Base-by-base conservation (phyloP, 1,140 invertebrate genomes). In the Drosophila nigromelanica region DNA sequence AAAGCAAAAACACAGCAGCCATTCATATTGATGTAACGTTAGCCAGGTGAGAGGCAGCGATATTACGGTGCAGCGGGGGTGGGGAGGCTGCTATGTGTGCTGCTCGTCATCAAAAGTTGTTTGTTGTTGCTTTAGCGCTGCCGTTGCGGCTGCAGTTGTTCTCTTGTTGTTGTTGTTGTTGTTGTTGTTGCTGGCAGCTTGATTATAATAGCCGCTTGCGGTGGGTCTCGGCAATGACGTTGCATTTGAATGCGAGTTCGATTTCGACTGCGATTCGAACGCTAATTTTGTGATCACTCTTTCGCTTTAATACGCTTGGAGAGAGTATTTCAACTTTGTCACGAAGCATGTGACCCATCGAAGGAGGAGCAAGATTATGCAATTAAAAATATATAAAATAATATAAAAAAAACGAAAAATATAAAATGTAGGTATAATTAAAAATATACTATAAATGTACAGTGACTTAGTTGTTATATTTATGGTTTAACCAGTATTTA, bases 201-300 rank as follows among this genome's bases (percentile, higher is more conserved):
- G 78, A 82, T 79, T 87, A 76, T 87, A 82, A 87, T 89, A 87
- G 82, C 83, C 56, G 68, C 58, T 45, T 66, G 83, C 69, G 82
- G 82, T 87, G 83, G 80, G 82, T 86, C 82, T 37, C 50, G 39
- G 56, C 66, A 68, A 83, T 83, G 80, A 82, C 64, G 62, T 70
- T 87, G 82, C 78, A 86, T 78, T 85, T 59, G 73, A 64, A 68
- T 86, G 74, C 43, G 54, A 33, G 15, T 37, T 67, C 40, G 62
- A 72, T 39, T 50, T 51, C 55, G 74, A 60, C 63, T 73, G 50
- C 75, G 52, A 78, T 66, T 71, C 50, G 71, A 80, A 69, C 81
- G 81, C 81, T 76, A 86, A 86, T 80, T 86, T 86, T 86, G 67
- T 74, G 58, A 62, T 74, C 71, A 56, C 11, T 69, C 39, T 30